Base-by-base conservation (phyloP, 2,113 vertebrate genomes). In the Scomber scombrus region DNA sequence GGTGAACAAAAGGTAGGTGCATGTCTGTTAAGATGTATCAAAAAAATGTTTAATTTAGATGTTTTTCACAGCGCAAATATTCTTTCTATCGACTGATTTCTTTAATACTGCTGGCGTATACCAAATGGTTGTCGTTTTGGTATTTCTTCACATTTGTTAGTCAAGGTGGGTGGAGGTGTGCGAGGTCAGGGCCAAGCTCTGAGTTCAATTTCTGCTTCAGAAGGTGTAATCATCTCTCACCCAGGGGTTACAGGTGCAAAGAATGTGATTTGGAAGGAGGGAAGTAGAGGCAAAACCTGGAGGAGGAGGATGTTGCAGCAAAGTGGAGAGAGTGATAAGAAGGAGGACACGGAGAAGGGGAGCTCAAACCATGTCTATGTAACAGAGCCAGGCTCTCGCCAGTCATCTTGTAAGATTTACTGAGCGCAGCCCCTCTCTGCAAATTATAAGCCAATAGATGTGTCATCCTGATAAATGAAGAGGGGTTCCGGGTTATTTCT, bases 181-280 rank as follows among this genome's bases (percentile, higher is more conserved):
- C 9, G 15, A 52, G 90, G 74, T 80, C 83, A 81, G 84, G 75
- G 85, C 72, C 77, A 78, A 70, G 54, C 71, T 82, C 54, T 86
- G 68, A 65, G 87, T 89, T 93, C 89, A 89, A 85, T 90, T 93
- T 88, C 66, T 77, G 89, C 89, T 68, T 84, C 68, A 49, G 75
- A 91, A 85, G 87, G 91, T 91, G 89, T 89, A 93, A 94, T 94
- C 92, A 91, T 93, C 78, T 75, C 84, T 90, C 62, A 85, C 86
- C 82, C 78, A 62, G 77, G 84, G 91, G 93, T 87, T 93, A 88
- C 88, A 86, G 88, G 90, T 89, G 87, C 83, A 83, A 75, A 80
- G 74, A 84, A 75, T 81, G 85, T 91, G 90, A 93, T 93, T 92
- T 90, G 77, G 70, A 66, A 80, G 55, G 71, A 85, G 58, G 56